Percentiles rank a stretch among this genome's conserved stretches.
phyloP scores from a whole-genome alignment of 2,113 vertebrate genomes.

The Hydrolagus affinis region DNA sequence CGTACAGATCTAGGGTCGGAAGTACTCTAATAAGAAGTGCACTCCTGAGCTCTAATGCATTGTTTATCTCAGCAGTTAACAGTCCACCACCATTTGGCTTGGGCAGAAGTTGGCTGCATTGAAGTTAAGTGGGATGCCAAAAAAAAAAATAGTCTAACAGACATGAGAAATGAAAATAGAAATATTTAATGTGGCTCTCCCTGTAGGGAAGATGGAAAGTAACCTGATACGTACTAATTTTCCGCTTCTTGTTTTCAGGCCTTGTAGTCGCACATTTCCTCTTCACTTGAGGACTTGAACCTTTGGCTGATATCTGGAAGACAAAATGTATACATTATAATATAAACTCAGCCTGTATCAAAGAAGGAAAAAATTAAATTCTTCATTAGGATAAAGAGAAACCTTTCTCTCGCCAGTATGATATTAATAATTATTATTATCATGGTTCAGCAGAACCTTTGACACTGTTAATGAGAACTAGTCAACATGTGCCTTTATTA shows the following conservation, averaged over 20 bases:
- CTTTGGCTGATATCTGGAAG: constrained; percentile 79
- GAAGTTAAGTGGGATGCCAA: background rate
- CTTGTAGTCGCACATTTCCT: constrained; percentile 49
- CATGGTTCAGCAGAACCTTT: too few relatives aligned
- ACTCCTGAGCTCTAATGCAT: background rate
- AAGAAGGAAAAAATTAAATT: background rate
- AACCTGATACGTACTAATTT: constrained; percentile 67
- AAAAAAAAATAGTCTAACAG: background rate
- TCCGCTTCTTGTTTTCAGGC: constrained; percentile 71
- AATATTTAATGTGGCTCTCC: background rate
- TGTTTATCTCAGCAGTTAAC: background rate
- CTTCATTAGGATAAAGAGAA: too few relatives aligned
- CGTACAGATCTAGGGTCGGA: background rate
- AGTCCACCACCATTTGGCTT: background rate
- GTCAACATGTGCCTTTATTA: too few relatives aligned
- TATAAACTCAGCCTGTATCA: background rate
- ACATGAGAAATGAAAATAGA: constrained; percentile 8
- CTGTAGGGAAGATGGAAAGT: background rate
- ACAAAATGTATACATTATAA: constrained; percentile 29
- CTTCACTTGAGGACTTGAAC: constrained; percentile 55
- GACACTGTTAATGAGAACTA: too few relatives aligned
- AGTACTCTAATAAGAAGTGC: background rate
- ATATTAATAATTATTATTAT: too few relatives aligned
- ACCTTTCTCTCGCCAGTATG: too few relatives aligned
- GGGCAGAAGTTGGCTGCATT: background rate